These are phyloP conservation scores for Caenorhabditis sp. DNA, from an alignment of 2,888 invertebrate species.

Conservation along the genomic window DNA sequence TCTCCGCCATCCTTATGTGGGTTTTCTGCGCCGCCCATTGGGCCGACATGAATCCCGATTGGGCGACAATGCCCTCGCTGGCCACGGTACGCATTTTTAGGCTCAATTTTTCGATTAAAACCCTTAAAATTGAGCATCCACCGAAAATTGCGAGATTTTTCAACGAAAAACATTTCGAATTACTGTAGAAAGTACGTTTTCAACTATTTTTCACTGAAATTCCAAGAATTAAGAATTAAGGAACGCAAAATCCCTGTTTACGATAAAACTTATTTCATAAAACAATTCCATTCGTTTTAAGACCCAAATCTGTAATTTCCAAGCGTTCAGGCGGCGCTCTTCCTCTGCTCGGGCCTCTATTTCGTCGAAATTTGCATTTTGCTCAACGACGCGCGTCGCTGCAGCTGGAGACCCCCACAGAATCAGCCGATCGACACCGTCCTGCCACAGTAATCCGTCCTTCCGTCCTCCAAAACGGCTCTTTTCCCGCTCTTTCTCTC, in stretches of 20 bases:
- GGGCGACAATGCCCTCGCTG: conserved; percentile 69
- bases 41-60: conserved; percentile 70
- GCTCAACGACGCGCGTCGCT: conserved; percentile 58
- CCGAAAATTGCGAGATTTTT: no score
- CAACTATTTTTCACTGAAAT: no score
- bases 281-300: no score
- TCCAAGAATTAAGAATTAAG: no score
- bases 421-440: conserved; percentile 6
- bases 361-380: conserved; percentile 58
- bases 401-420: conserved; percentile 58
- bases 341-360: conserved; percentile 57
- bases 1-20: conserved; percentile 65
- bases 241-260: no score
- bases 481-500: neutral
- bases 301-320: no score
- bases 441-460: conserved; percentile 22
- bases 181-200: no score
- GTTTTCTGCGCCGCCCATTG: conserved; percentile 70
- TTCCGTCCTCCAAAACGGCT: neutral
- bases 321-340: conserved; percentile 57
- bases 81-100: conserved; percentile 70
- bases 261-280: no score
- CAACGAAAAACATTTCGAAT: no score
- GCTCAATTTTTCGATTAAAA: no score
- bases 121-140: no score